Base-by-base conservation (phyloP, 2,888 invertebrate species). In the Drosophila suboccidentalis region DNA sequence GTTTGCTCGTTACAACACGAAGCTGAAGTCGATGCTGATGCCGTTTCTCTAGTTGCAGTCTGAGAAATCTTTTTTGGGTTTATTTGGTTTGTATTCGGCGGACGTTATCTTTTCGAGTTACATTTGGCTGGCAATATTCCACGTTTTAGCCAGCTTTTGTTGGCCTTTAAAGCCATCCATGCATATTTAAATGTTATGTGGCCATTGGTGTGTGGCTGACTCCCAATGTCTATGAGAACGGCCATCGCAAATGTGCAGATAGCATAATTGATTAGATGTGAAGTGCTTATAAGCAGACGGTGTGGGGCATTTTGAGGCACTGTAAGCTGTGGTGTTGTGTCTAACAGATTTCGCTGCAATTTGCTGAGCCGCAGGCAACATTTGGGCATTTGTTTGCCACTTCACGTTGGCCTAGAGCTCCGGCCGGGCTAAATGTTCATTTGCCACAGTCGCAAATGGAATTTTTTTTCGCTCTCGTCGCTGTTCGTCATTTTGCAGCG, bases 221-320 rank as follows among this genome's bases (percentile, higher is more conserved):
- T 60, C 26, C 17, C 15, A 49, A 36, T 36, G 58, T 68, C 44
- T 49, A 32, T 13, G 50, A 38, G 49, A 34, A 13, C 36, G 58
- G 55, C 65, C 36, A 44, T 46, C 54, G 69, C 68, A 69, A 80
- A 82, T 82, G 80, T 82, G 82, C 76, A 82, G 70, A 80, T 74
- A 79, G 85, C 85, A 83, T 83, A 83, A 83, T 83, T 83, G 85
- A 83, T 83, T 83, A 83, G 82, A 83, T 83, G 85, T 81, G 85
- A 83, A 80, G 77, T 83, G 82, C 82, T 83, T 85, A 85, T 80
- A 78, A 74, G 71, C 70, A 63, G 62, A 57, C 39, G 19, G 36
- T 8, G 38, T 32, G 19, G 10, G n/a, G 11, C 22, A 39, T 15
- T 6, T 11, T 19, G 26, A 3, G 13, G 4, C n/a, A 4, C n/a